A percentile compares a stretch with the other conserved stretches of the same genome.
Conservation (phyloP, 2,113 vertebrate species). For the Xiphorhynchus elegans region DNA sequence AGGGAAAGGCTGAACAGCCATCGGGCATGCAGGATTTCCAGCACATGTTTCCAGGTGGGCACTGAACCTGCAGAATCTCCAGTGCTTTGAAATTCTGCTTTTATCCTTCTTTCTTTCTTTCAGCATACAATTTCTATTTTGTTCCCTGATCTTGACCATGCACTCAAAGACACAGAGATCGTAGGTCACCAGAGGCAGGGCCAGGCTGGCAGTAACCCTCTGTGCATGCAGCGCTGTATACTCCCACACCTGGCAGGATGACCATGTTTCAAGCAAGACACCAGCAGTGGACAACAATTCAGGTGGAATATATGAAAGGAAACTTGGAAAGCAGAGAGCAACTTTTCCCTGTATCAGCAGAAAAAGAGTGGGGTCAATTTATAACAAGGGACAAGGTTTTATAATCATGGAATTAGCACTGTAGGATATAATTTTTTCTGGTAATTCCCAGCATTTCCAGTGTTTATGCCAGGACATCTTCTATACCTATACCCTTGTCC, state of each 20-base stretch:
- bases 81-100: not conserved
- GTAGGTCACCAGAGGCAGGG: not conserved
- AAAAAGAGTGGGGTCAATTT: not conserved
- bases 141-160: not conserved
- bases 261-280: not conserved
- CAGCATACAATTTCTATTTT: not conserved
- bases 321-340: not conserved
- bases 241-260: fast-evolving
- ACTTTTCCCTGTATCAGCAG: not conserved
- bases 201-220: not conserved
- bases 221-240: fast-evolving
- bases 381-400: not conserved
- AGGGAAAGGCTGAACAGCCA: fast-evolving
- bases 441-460: not conserved
- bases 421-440: not conserved
- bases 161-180: not conserved
- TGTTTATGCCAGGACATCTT: not conserved
- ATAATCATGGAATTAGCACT: not conserved
- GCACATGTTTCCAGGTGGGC: not conserved
- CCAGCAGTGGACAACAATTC: not conserved
- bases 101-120: not conserved
- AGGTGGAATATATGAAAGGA: not conserved
- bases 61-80: not conserved
- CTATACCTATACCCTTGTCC: not conserved
- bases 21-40: fast-evolving